Evolutionary conservation across 37 sponge, comb jelly and placozoan genomes (phyloP).

Genomic region (Geodia barretti): DNA sequence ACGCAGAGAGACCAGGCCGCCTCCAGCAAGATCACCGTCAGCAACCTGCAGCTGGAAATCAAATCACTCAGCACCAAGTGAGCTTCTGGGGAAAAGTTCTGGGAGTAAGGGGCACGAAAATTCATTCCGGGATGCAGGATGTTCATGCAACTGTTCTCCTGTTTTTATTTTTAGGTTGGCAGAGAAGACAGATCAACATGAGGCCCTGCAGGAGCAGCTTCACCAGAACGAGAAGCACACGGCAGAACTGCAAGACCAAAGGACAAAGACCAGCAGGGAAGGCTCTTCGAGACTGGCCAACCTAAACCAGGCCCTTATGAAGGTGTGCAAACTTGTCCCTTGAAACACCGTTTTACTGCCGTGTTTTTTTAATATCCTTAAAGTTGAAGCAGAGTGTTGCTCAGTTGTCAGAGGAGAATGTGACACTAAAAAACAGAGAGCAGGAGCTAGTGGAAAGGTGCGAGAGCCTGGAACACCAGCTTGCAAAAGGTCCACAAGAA

Average conservation of each 20-base stretch:
- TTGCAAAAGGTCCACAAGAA: background rate
- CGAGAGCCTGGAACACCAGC: slow-evolving; percentile 17
- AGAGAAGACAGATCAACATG: slow-evolving; percentile 50
- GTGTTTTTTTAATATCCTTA: background rate
- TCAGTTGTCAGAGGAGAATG: slow-evolving; percentile 41
- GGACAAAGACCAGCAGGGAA: slow-evolving; percentile 4
- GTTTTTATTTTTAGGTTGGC: slow-evolving; percentile 21
- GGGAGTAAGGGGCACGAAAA: background rate
- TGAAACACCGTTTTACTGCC: background rate
- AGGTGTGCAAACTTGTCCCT: background rate
- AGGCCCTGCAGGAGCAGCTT: slow-evolving; percentile 5
- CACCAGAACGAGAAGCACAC: slow-evolving; percentile 22
- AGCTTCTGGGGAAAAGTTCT: too few relatives aligned
- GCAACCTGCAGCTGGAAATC: slow-evolving; percentile 49
- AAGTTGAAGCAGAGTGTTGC: slow-evolving; percentile 42
- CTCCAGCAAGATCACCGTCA: slow-evolving; percentile 31
- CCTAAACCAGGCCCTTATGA: slow-evolving; percentile 50
- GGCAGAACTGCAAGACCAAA: slow-evolving; percentile 10
- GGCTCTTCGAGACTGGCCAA: slow-evolving; percentile 41
- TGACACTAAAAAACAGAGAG: slow-evolving; percentile 13
- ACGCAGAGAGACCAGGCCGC: slow-evolving; percentile 37
- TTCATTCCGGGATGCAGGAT: background rate
- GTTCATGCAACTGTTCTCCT: background rate
- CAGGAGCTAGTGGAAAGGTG: slow-evolving; percentile 15
- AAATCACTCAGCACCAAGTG: slow-evolving; percentile 46